These are phyloP conservation scores for Hypocryptadius cinnamomeus DNA, from an alignment of 2,113 vertebrate genomes.

Conservation along the genomic window DNA sequence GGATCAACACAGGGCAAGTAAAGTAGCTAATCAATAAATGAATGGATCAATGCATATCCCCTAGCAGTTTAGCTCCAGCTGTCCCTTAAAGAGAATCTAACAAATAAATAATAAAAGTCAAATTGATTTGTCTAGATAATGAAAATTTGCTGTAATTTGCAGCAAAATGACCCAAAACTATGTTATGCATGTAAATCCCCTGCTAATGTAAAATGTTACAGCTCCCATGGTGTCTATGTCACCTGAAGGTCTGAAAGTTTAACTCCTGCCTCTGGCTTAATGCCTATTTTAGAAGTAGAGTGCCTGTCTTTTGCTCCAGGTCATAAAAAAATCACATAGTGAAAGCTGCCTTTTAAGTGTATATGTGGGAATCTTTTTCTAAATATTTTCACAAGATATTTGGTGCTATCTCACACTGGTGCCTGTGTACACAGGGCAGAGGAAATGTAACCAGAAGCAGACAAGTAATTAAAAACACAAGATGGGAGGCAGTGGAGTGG, in stretches of 20 bases:
- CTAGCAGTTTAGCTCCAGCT: not conserved
- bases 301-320: not conserved
- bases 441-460: not conserved
- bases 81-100: constrained; percentile 36
- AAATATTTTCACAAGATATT: not conserved
- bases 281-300: not conserved
- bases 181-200: not conserved
- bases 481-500: not conserved
- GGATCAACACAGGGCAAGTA: too few relatives aligned
- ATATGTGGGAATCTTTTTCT: not conserved
- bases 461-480: not conserved
- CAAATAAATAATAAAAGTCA: constrained; percentile 44
- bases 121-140: not conserved
- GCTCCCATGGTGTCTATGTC: not conserved
- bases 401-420: not conserved
- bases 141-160: not conserved
- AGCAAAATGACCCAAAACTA: constrained; percentile 7
- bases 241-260: not conserved
- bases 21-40: constrained; percentile 52
- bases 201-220: not conserved
- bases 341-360: not conserved
- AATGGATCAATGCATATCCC: constrained; percentile 46
- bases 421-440: not conserved
- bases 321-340: not conserved
- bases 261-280: not conserved